Conservation (phyloP, 2,888 invertebrate species). For the Calameuta filiformis region DNA sequence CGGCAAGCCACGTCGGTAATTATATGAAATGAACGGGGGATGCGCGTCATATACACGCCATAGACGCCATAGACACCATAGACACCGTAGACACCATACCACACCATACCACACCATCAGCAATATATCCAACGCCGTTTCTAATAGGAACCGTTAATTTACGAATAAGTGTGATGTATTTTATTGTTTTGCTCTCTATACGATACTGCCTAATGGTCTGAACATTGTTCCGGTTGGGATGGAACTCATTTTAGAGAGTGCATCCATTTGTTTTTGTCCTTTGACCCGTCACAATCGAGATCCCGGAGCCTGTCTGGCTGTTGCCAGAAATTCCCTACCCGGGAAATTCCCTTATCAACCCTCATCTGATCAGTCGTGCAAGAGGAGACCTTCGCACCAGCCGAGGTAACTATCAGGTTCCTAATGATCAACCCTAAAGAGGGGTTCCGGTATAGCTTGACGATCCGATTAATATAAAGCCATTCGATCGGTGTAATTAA, state of each 20-base stretch:
- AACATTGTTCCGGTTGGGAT: not conserved
- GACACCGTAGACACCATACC: constrained; percentile 25
- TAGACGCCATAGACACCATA: constrained; percentile 16
- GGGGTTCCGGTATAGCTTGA: constrained; percentile 39
- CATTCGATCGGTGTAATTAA: constrained; percentile 46
- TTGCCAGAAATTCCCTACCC: not conserved
- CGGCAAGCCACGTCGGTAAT: constrained; percentile 47
- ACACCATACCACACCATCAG: constrained; percentile 24
- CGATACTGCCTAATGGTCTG: not conserved
- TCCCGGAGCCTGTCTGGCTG: not conserved
- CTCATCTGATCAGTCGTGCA: not conserved
- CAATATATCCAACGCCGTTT: constrained; percentile 16
- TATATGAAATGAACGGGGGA: constrained; percentile 52
- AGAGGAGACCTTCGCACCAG: constrained; percentile 6
- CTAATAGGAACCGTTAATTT: constrained; percentile 55
- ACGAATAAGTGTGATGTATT: constrained; percentile 42
- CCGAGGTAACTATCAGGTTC: constrained; percentile 26
- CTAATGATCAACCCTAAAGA: constrained; percentile 41
- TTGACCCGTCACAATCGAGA: not conserved
- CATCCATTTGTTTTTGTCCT: not conserved
- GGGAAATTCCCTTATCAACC: not conserved
- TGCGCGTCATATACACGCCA: not conserved
- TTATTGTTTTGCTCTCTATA: constrained; percentile 35
- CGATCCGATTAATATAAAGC: constrained; percentile 45
- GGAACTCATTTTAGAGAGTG: not conserved